Base-by-base conservation (phyloP, 2,888 invertebrate genomes). In the Digitonthophagus gazella region DNA sequence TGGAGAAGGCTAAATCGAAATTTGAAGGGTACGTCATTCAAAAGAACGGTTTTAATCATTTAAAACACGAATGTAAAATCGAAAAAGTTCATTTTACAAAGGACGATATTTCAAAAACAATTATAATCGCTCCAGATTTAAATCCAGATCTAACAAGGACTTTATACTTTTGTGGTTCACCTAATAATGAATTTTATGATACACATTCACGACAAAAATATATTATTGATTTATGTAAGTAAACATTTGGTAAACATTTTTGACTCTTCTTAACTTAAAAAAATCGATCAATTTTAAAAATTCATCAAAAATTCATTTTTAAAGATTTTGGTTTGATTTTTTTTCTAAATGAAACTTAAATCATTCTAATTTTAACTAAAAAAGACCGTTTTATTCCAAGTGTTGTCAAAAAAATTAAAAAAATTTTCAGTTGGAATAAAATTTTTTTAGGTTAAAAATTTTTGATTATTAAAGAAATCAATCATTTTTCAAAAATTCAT, bases 1-100 rank as follows among this genome's bases (percentile, higher is more conserved):
- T 89, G 80, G 87, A 89, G 75, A 85, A 86, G 69, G 86, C 90
- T 5, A 87, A 91, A 76, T 83, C 84, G 71, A 90, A 90, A 80
- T 79, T 91, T 68, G 89, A 90, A 78, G 83, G 87, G 73, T 89
- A 87, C 18, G 18, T 61, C 4, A 61, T 61, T 2, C n/a, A 16
- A 18, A 61, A 44, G 3, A 1, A 44, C 11, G 6, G 8, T 44
- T 3, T 44, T 6, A 5, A 44, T 44, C 28, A 44, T 44, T 44
- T 44, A 44, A 44, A 44, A 44, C 28, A 1, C 8, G 28, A 5
- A 11, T 44, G 6, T 44, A 44, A 44, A 5, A 44, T 44, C 28
- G 28, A 44, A 44, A 44, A 44, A 11, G 6, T 8, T 1, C 28
- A 3, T 3, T 44, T 44, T 44, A 3, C 6, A 3, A 1, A 1